phyloP scores from a whole-genome alignment of 2,797 vertebrate species.

The Malurus leucopterus region DNA sequence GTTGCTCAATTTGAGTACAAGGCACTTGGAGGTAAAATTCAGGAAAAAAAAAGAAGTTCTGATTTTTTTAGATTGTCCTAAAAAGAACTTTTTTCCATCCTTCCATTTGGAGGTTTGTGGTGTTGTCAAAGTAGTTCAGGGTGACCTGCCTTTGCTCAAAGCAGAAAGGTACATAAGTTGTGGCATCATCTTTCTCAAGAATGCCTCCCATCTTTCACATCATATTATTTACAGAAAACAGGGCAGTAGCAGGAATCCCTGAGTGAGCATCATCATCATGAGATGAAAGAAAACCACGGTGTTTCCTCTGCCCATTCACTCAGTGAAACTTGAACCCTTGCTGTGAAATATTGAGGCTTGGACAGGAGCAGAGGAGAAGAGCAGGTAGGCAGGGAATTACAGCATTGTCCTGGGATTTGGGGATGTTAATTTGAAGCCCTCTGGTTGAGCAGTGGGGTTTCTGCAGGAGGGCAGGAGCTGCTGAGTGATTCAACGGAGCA shows the following conservation, averaged over 20 bases:
- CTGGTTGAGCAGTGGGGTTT: neutral
- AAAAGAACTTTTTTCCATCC: neutral
- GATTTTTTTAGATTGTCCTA: neutral
- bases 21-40: neutral
- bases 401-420: neutral
- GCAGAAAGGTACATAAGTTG: neutral
- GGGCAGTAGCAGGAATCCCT: neutral
- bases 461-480: neutral
- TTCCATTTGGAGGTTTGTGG: neutral
- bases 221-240: neutral
- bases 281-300: neutral
- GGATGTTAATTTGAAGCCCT: neutral
- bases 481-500: neutral
- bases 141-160: neutral
- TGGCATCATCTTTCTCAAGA: neutral
- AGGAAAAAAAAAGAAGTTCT: neutral
- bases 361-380: neutral
- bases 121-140: neutral
- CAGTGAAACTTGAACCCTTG: neutral
- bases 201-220: neutral
- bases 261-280: neutral
- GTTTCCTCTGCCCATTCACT: neutral
- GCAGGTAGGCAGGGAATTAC: neutral
- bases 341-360: neutral
- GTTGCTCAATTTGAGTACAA: neutral